phyloP scores from a whole-genome alignment of 2,888 invertebrate genomes.

The Rotaria magnacalcarata region DNA sequence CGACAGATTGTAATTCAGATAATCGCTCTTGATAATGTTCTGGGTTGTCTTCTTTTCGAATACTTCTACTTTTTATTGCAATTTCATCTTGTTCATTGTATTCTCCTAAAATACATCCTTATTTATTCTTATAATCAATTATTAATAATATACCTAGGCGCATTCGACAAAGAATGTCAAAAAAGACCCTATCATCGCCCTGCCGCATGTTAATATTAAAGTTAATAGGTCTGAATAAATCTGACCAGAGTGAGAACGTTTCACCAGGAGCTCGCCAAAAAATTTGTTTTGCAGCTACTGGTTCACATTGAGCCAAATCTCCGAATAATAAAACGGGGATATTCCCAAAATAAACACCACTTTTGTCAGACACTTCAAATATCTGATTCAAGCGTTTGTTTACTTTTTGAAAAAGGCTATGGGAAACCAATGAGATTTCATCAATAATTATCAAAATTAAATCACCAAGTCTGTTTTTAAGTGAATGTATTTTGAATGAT shows the following conservation, averaged over 20 bases:
- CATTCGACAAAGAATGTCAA: background rate
- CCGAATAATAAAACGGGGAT: background rate
- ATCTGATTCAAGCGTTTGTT: background rate
- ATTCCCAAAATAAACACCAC: background rate
- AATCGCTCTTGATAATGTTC: no score
- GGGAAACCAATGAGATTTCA: background rate
- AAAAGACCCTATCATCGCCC: background rate
- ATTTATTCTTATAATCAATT: background rate
- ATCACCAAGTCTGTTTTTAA: background rate
- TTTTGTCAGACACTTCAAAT: background rate
- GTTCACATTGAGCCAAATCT: background rate
- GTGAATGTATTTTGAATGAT: background rate
- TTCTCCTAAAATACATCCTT: no score
- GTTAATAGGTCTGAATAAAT: conserved; percentile 14
- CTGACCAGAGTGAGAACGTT: background rate
- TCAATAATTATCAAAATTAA: background rate
- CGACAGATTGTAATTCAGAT: no score
- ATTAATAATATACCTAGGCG: background rate
- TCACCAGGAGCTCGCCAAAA: background rate
- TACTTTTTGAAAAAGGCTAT: background rate
- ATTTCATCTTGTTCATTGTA: no score
- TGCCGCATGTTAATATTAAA: background rate
- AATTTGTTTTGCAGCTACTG: background rate
- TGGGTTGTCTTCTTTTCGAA: no score
- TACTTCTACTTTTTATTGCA: no score